Evolutionary conservation across 2,113 vertebrate species (phyloP), one percentile per base, ranked within the genome.

Genomic region (Pangasianodon gigas): DNA sequence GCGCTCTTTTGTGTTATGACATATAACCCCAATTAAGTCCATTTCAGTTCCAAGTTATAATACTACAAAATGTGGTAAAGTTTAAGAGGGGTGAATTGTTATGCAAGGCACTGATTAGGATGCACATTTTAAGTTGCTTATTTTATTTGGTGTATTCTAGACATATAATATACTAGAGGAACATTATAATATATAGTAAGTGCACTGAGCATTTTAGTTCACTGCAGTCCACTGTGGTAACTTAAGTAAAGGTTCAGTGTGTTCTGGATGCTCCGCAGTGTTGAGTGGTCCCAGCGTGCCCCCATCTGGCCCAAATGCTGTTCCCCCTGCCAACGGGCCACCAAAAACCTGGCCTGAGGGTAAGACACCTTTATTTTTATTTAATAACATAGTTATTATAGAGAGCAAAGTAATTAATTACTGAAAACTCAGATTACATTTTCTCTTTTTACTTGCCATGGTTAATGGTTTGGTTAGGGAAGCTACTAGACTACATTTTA

Each of bases 301-400:
- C 0, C 97, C 97, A 4, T 97, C 98, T 0, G 98, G 97, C 92
- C 97, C 97, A 89, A 96, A 97, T 89, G 98, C 98, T 84, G 97
- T 98, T 85, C 97, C 97, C 69, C 97, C 97, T 32, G 97, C 97
- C 0, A 98, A 98, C 41, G 98, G 96, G 60, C 98, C 98, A 83
- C 97, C 98, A 1, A 99, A 99, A 93, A 95, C 97, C 44, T 99
- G 98, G 98, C 97, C 98, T 16, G 98, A 99, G 96, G 98, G 98
- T 98, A 92, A 92, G 83, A 24, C 19, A 32, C 81, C 8, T 0
- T 85, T 29, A 71, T 18, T 79, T n/a, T 44, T 18, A 0, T 51
- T 2, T 75, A n/a, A 44, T 56, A 88, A 74, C 48, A 54, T 37
- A 71, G 16, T 32, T 37, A 82, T 83, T 58, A 37, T 24, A 83